Conservation (phyloP, 1,140 invertebrate species). For the Aphelenchoides fujianensis region DNA sequence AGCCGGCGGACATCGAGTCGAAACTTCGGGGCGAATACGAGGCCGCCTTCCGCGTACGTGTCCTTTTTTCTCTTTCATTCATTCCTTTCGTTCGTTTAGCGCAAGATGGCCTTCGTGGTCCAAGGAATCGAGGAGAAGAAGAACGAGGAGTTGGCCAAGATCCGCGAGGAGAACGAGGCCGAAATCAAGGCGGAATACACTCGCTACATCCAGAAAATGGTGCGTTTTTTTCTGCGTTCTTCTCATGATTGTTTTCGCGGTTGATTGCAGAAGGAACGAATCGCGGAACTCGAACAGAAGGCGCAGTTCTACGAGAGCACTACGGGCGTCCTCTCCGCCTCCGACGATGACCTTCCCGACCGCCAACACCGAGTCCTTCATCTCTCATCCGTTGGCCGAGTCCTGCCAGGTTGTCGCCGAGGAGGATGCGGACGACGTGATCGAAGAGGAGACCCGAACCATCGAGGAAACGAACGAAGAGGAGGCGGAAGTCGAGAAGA, state of each 20-base stretch:
- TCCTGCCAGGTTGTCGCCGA: constrained; percentile 31
- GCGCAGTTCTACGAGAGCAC: constrained; percentile 30
- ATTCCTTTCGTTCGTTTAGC: no score
- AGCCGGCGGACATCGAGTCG: constrained; percentile 5
- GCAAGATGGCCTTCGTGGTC: constrained; percentile 37
- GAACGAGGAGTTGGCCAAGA: constrained; percentile 35
- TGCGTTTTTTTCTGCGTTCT: constrained; percentile 29
- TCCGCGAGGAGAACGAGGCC: constrained; percentile 35
- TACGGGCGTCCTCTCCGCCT: not conserved
- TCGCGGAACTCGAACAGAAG: constrained; percentile 35
- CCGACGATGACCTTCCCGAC: constrained; percentile 9
- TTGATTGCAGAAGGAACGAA: constrained; percentile 39
- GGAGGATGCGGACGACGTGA: not conserved
- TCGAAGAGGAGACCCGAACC: not conserved
- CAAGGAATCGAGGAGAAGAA: constrained; percentile 43
- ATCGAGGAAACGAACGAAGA: no score
- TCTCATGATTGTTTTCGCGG: not conserved
- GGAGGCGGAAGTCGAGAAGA: not conserved
- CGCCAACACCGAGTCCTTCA: not conserved
- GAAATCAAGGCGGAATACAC: constrained; percentile 29
- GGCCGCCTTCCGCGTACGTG: constrained; percentile 34
- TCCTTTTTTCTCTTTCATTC: no score
- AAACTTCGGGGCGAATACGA: constrained; percentile 31
- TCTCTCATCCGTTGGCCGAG: constrained; percentile 19
- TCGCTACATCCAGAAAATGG: constrained; percentile 27